Conservation (phyloP, 2,797 vertebrate species). For the Pyrocephalus nanus region DNA sequence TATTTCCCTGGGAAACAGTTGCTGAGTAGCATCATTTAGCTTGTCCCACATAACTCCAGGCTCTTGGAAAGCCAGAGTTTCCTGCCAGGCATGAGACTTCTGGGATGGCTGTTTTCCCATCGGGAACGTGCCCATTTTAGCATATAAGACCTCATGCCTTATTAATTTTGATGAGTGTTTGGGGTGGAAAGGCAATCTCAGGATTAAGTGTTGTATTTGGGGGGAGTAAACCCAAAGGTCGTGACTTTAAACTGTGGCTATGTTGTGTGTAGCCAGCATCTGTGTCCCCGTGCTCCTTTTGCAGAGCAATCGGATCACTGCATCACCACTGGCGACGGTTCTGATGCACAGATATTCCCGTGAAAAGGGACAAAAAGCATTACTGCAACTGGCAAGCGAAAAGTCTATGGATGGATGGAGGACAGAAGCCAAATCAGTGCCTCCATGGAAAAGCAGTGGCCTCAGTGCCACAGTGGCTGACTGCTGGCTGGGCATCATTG, state of each 20-base stretch:
- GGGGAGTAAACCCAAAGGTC: background rate
- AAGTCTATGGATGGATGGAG: background rate
- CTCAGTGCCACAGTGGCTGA: background rate
- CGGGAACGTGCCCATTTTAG: constrained; percentile 45
- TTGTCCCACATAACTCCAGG: constrained; percentile 42
- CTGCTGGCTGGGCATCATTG: background rate
- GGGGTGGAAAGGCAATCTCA: background rate
- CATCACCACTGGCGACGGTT: fast-evolving
- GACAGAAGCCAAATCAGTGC: background rate
- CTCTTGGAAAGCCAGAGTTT: constrained; percentile 54
- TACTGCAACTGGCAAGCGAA: background rate
- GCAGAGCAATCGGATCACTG: background rate
- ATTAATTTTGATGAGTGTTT: background rate
- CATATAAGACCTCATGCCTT: constrained; percentile 44
- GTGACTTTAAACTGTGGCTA: background rate
- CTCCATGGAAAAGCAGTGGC: background rate
- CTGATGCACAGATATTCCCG: background rate
- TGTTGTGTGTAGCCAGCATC: background rate
- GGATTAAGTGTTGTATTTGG: background rate
- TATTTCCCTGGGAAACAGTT: constrained; percentile 68
- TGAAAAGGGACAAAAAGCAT: background rate
- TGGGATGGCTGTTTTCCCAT: constrained; percentile 49
- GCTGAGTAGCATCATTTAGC: constrained; percentile 57
- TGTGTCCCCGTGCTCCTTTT: background rate
- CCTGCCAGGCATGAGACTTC: constrained; percentile 62